Evolutionary conservation across 2,888 invertebrate species (phyloP), one percentile per base, ranked within the genome.

Genomic region (Sinelater perroti): DNA sequence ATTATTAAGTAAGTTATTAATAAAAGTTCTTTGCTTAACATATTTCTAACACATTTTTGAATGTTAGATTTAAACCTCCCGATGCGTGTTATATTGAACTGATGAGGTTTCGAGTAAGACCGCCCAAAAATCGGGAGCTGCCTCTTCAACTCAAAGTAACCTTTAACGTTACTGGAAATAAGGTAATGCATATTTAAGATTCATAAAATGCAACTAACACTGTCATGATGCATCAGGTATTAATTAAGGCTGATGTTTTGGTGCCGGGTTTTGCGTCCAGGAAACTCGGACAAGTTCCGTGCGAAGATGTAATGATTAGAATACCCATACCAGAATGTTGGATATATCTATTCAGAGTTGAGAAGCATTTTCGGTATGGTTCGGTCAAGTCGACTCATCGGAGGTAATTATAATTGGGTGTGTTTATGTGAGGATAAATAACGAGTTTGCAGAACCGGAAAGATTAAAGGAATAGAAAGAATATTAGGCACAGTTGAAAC

Each of bases 291-390:
- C 97, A 97, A 80, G 91, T 95, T 68, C 97, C 97, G 20, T 97
- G 97, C 80, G 96, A 97, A 80, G 97, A 99, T 80, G 97, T 99
- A 20, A 89, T 92, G 78, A 90, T 99, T 52, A 85, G 94, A 51
- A 93, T 99, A 78, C 98, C 98, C 8, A 95, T 99, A 71, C 99
- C 99, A 13, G 98, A 99, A 80, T 93, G 95, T 75, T 99, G 99
- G 99, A 97, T 99, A 73, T 99, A 99, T 80, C 83, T 98, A 73
- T 99, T 99, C 82, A 87, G 99, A 60, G 96, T 97, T 35, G 99
- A 99, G 79, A 97, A 97, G 75, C 94, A 97, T 78, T 98, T 98
- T 79, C 87, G 96, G 73, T 96, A 96, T 77, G 97, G 97, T 10
- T 95, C 96, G n/a, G 92, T 97, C 18, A 96, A 97, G 79, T 95